Evolutionary conservation across 2,888 invertebrate genomes (phyloP).

Genomic region (Lacanobia wlatinum): DNA sequence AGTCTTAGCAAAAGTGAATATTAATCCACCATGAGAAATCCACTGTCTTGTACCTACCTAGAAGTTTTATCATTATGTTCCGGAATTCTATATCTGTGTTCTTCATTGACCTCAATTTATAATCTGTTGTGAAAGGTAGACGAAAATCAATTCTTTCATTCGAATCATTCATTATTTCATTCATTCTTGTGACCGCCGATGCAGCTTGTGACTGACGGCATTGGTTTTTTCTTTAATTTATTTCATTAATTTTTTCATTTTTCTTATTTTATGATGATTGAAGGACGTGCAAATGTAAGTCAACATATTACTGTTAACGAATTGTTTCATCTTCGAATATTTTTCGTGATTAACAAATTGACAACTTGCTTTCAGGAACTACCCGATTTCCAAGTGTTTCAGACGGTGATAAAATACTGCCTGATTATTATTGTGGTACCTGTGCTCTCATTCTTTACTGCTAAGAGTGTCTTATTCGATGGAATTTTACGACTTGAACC

Average conservation of each 20-base stretch:
- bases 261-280: constrained; percentile 87
- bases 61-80: constrained; percentile 9
- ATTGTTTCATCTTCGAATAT: not conserved
- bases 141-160: constrained; percentile 21
- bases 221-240: constrained; percentile 55
- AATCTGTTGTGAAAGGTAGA: constrained; percentile 14
- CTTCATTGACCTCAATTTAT: not conserved
- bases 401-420: constrained; percentile 94
- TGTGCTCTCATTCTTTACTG: constrained; percentile 93
- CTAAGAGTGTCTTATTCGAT: constrained; percentile 93
- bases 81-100: no score
- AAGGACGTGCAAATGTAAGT: constrained; percentile 90
- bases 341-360: constrained; percentile 17
- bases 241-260: constrained; percentile 74
- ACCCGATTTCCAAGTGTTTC: constrained; percentile 93
- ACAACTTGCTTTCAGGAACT: constrained; percentile 89
- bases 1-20: no score
- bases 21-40: not conserved
- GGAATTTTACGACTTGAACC: constrained; percentile 89
- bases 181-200: constrained; percentile 67
- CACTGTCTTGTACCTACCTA: not conserved
- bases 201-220: constrained; percentile 60
- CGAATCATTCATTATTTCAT: constrained; percentile 59
- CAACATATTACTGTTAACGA: constrained; percentile 11
- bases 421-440: constrained; percentile 94